Evolutionary conservation across 2,797 vertebrate genomes (phyloP).

Genomic region (Silurus lanzhouensis): DNA sequence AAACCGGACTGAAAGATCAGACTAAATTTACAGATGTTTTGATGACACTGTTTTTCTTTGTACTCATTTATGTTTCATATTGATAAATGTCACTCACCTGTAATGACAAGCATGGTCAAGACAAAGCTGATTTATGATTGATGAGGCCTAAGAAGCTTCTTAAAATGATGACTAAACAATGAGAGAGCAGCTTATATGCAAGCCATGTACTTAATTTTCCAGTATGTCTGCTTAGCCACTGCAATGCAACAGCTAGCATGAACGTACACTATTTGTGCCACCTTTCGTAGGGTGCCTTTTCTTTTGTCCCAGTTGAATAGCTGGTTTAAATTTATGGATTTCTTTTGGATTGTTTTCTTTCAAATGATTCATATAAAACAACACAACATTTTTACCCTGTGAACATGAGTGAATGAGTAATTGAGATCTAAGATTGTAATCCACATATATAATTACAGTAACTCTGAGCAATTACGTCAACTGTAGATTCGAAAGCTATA

Average conservation of each 20-base stretch:
- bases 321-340: background rate
- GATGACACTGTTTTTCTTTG: background rate
- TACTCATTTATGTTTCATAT: background rate
- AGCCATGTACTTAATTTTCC: background rate
- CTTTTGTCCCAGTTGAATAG: background rate
- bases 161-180: background rate
- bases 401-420: background rate
- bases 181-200: background rate
- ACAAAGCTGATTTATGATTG: background rate
- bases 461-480: no score
- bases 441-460: background rate
- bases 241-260: background rate
- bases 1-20: background rate
- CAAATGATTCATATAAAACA: background rate
- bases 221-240: background rate
- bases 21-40: background rate
- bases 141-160: background rate
- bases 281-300: background rate
- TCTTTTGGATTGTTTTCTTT: background rate
- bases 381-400: background rate
- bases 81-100: background rate
- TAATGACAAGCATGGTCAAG: background rate
- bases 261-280: background rate
- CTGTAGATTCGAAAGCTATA: background rate
- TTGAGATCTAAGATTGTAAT: background rate